phyloP scores from a whole-genome alignment of 2,797 vertebrate genomes.

The Carcharodon carcharias region DNA sequence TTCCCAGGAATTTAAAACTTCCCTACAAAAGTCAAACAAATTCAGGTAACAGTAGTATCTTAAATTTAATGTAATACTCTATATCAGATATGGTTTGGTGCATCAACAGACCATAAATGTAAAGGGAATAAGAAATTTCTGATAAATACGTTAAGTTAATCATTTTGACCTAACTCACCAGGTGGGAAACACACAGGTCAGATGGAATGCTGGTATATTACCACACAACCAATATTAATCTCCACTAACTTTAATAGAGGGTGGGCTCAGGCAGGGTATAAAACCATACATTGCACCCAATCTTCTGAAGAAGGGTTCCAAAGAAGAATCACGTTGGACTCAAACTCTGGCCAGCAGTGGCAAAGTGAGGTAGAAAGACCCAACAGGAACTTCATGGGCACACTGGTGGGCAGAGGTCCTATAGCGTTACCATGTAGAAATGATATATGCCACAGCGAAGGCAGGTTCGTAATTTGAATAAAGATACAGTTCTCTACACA shows the following conservation, averaged over 20 bases:
- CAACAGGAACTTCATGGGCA: not conserved
- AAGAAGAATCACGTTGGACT: too few relatives aligned
- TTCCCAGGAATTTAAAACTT: not conserved
- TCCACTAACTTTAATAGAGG: not conserved
- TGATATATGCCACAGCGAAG: not conserved
- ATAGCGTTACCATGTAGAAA: not conserved
- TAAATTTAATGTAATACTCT: not conserved
- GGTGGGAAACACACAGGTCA: too few relatives aligned
- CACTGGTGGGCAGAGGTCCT: not conserved
- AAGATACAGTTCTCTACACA: not conserved
- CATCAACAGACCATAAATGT: not conserved
- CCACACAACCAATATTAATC: not conserved
- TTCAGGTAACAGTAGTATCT: not conserved
- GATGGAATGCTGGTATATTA: not conserved
- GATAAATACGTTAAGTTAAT: not conserved
- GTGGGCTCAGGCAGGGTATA: too few relatives aligned
- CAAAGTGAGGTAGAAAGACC: not conserved
- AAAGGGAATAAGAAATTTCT: not conserved
- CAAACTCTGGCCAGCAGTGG: not conserved
- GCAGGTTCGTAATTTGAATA: not conserved
- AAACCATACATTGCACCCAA: too few relatives aligned
- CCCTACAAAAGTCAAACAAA: not conserved
- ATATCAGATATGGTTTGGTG: not conserved
- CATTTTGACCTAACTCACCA: not conserved
- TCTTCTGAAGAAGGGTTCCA: too few relatives aligned